Conservation (phyloP, 2,797 vertebrate species). For the Peromyscus aztecus region DNA sequence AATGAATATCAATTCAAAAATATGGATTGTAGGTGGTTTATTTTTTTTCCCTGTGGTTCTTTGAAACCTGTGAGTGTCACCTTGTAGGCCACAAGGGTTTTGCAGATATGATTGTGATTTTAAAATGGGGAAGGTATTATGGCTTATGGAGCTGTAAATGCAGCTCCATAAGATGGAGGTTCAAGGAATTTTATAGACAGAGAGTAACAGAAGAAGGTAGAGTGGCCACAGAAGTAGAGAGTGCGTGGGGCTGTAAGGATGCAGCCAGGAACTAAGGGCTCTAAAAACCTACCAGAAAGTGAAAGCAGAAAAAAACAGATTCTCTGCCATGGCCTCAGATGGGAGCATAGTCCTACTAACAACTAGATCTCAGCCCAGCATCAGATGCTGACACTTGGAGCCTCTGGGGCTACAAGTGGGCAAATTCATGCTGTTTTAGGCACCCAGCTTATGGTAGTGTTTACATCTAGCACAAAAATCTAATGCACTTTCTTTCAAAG, state of each 20-base stretch:
- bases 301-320: not conserved
- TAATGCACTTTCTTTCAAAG: not conserved
- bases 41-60: too few relatives aligned
- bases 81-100: not conserved
- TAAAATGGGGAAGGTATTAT: not conserved
- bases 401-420: not conserved
- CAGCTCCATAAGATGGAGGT: not conserved
- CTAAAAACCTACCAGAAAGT: not conserved
- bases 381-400: not conserved
- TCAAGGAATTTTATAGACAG: not conserved
- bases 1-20: not conserved
- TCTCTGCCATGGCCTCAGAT: not conserved
- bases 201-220: not conserved
- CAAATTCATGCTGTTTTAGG: constrained; percentile 41
- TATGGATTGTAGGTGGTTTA: not conserved
- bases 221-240: not conserved
- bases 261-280: not conserved
- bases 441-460: not conserved
- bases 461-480: not conserved
- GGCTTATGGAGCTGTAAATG: not conserved
- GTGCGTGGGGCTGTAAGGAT: not conserved
- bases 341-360: accelerated
- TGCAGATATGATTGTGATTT: not conserved
- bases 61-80: not conserved
- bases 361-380: not conserved